phyloP scores from a whole-genome alignment of 2,113 vertebrate species.

The Pterocles orientalis region DNA sequence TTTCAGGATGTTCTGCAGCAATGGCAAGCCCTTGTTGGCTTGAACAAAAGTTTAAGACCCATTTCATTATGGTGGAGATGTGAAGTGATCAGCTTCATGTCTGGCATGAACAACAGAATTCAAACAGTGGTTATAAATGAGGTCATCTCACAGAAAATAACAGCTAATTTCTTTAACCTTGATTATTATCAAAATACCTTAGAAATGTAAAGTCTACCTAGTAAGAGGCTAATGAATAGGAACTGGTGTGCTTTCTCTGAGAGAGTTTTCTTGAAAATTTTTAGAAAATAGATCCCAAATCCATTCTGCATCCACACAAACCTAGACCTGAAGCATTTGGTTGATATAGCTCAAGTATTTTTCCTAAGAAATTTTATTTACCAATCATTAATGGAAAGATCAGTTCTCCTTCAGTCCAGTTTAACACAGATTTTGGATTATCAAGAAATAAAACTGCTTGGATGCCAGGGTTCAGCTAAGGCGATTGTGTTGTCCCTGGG shows the following conservation, averaged over 20 bases:
- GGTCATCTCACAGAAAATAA: background rate
- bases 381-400: background rate
- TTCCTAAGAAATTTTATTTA: background rate
- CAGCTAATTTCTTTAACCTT: background rate
- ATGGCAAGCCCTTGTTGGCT: constrained; percentile 74
- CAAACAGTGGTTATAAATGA: background rate
- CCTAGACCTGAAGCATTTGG: background rate
- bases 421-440: background rate
- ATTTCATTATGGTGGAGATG: constrained; percentile 46
- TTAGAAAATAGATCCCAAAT: background rate
- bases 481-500: background rate
- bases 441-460: background rate
- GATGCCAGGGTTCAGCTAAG: background rate
- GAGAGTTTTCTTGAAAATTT: background rate
- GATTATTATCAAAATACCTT: background rate
- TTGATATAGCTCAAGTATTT: background rate
- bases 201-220: background rate
- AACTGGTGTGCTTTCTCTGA: background rate
- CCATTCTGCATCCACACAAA: background rate
- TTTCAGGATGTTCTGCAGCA: constrained; percentile 80
- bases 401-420: background rate
- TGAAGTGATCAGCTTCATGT: constrained; percentile 72
- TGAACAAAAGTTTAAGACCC: constrained; percentile 73
- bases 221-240: background rate
- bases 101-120: constrained; percentile 59